Evolutionary conservation across 2,113 vertebrate species (phyloP).

Genomic region (Apaloderma vittatum): DNA sequence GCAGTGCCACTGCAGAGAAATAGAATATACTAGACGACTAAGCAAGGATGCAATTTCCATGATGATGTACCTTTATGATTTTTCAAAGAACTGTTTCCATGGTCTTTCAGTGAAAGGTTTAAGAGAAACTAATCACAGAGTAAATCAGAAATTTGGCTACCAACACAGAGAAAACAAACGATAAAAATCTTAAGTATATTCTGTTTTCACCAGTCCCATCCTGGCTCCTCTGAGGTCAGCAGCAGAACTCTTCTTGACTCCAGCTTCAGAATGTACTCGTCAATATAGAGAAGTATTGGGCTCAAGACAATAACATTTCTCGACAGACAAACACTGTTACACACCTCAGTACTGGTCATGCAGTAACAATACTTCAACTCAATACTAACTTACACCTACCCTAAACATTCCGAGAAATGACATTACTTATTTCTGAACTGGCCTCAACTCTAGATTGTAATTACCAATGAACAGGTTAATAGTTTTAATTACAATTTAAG

Average conservation of each 20-base stretch:
- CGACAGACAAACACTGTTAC: background rate
- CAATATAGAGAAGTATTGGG: background rate
- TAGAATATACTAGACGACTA: background rate
- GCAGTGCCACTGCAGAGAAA: background rate
- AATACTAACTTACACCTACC: background rate
- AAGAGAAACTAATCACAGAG: background rate
- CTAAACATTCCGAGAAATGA: background rate
- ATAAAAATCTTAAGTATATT: background rate
- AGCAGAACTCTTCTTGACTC: slow-evolving; percentile 1
- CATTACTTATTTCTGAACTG: background rate
- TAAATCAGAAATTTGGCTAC: background rate
- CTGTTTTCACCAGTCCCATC: slow-evolving; percentile 11
- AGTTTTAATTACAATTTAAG: background rate
- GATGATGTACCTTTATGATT: background rate
- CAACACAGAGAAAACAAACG: background rate
- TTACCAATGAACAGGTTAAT: background rate
- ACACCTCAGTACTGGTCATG: background rate
- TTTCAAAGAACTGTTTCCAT: background rate
- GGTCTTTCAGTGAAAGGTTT: slow-evolving; percentile 36
- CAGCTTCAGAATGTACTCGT: background rate
- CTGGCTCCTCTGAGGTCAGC: background rate
- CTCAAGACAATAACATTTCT: background rate
- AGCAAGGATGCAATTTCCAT: background rate
- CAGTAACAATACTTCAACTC: background rate
- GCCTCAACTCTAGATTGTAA: background rate